Evolutionary conservation across 2,797 vertebrate genomes (phyloP), one percentile per base, ranked within the genome.

Genomic region (Xenopus petersii): DNA sequence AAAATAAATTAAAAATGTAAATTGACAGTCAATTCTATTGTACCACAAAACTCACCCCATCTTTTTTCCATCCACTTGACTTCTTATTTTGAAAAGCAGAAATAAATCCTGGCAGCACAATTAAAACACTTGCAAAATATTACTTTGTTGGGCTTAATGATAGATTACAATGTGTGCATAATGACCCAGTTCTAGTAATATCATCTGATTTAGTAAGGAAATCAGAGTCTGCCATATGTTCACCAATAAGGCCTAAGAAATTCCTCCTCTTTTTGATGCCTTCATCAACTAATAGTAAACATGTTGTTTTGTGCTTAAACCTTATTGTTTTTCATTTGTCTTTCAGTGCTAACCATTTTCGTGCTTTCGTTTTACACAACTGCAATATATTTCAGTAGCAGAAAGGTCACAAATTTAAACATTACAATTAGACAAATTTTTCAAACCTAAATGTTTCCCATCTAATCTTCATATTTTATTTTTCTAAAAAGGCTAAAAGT

Each of bases 171-270:
- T 87, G 87, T 87, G 85, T 83, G 85, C 89, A 89, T 92, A 90
- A 91, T 87, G 88, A 90, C 88, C 86, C 85, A 86, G 86, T 86
- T 89, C 90, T 86, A 82, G 89, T 89, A 88, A 89, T 88, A 90
- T 88, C 87, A 86, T 88, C 86, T 91, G 90, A 91, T 89, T 90
- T 89, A 92, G 88, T 83, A 84, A 91, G 88, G 85, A 86, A 89
- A 87, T 87, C 85, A 84, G 86, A 85, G 83, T 78, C 85, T 85
- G 80, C 87, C 90, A 89, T 89, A 90, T 90, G 91, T 85, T 92
- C 86, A 36, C 86, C 87, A 89, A 82, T 83, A 87, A 89, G 85
- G 83, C 64, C 85, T 83, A 82, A 80, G 84, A 87, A 88, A 87
- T 83, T 79, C 86, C 84, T 84, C 83, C 87, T 82, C 81, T 81